phyloP scores from a whole-genome alignment of 1,140 invertebrate genomes.

The Cydia amplana region DNA sequence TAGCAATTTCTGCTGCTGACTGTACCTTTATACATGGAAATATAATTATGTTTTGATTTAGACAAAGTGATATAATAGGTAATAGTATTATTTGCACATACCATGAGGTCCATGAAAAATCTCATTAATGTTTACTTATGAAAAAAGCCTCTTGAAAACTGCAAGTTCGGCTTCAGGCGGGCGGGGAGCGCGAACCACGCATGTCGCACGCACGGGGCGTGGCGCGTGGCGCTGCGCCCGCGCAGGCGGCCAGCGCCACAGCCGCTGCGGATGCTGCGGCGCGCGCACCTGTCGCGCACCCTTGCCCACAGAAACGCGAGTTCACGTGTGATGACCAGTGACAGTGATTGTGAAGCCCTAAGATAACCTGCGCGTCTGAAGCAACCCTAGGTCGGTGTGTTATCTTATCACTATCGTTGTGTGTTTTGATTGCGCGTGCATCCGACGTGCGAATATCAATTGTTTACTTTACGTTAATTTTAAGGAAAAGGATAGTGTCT shows the following conservation, averaged over 20 bases:
- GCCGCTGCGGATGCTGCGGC: conserved; percentile 69
- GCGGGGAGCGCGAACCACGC: conserved; percentile 61
- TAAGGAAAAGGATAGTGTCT: conserved; percentile 35
- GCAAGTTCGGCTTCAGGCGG: conserved; percentile 59
- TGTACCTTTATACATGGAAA: too few relatives aligned
- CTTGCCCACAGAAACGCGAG: conserved; percentile 29
- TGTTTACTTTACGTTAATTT: conserved; percentile 35
- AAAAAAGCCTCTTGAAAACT: conserved; percentile 55
- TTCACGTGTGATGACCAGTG: conserved; percentile 57
- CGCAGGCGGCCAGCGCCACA: conserved; percentile 49
- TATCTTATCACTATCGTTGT: conserved; percentile 59
- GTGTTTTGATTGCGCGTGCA: conserved; percentile 57
- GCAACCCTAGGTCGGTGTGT: conserved; percentile 66
- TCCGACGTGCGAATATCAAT: conserved; percentile 50
- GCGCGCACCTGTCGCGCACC: conserved; percentile 37
- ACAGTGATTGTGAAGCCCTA: conserved; percentile 50
- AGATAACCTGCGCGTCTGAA: conserved; percentile 53
- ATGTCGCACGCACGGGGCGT: conserved; percentile 62
- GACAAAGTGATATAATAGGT: too few relatives aligned
- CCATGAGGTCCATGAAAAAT: too few relatives aligned
- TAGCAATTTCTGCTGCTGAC: too few relatives aligned
- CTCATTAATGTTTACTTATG: not conserved
- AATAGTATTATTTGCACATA: not conserved
- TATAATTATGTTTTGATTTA: too few relatives aligned
- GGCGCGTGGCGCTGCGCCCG: conserved; percentile 44